A percentile compares a stretch with the other conserved stretches of the same genome.
Conservation (phyloP, 2,888 invertebrate species). For the Apocheima hispidaria region DNA sequence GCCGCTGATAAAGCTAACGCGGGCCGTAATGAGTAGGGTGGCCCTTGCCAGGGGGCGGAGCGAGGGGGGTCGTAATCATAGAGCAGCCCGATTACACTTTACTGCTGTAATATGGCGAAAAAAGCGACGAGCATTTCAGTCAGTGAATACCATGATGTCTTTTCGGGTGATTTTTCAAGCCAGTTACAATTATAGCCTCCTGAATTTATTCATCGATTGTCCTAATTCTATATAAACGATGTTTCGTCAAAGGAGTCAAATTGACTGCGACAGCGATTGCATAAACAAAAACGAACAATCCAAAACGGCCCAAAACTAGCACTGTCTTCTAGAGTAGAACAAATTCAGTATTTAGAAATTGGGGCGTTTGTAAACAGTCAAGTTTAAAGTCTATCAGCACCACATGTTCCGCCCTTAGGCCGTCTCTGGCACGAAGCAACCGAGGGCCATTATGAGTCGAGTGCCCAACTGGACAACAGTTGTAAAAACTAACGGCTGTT, state of each 20-base stretch:
- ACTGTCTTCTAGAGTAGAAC: too few species aligned
- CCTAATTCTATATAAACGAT: too few species aligned
- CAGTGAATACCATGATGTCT: background rate
- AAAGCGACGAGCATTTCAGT: slow-evolving; percentile 13
- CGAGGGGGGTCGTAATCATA: slow-evolving; percentile 27
- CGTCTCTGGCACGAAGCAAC: slow-evolving; percentile 38
- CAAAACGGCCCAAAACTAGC: too few species aligned
- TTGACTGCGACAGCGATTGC: background rate
- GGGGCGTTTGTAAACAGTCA: background rate
- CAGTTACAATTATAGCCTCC: too few species aligned
- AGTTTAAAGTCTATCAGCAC: background rate
- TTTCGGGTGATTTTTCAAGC: background rate
- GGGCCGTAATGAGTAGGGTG: slow-evolving; percentile 50
- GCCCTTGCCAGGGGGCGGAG: slow-evolving; percentile 20
- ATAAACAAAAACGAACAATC: too few species aligned
- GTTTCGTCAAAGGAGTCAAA: too few species aligned
- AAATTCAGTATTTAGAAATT: background rate
- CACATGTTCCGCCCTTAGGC: slow-evolving; percentile 10
- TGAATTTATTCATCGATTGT: too few species aligned
- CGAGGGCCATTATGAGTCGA: slow-evolving; percentile 44
- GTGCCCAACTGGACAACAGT: slow-evolving; percentile 52
- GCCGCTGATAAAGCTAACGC: slow-evolving; percentile 55
- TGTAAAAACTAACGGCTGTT: slow-evolving; percentile 56
- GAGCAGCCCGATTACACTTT: slow-evolving; percentile 23
- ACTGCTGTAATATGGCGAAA: slow-evolving; percentile 18